These are phyloP conservation scores for Siphamia tubifer DNA, from an alignment of 2,113 vertebrate species.

Conservation along the genomic window DNA sequence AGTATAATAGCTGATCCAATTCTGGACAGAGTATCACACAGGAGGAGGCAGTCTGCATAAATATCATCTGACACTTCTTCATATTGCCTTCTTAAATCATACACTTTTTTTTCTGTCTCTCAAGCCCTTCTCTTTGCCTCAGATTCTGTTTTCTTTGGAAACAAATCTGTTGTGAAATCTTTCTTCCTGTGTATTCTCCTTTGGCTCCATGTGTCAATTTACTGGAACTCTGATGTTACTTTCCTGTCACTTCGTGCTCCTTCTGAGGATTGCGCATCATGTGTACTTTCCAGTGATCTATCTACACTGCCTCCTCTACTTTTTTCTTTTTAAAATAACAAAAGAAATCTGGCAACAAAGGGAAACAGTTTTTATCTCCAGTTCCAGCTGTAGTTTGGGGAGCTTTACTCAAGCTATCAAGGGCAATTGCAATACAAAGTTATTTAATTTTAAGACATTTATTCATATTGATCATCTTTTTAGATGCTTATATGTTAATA, in stretches of 20 bases:
- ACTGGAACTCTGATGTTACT: background rate
- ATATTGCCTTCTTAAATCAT: slow-evolving; percentile 14
- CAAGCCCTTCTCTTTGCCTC: slow-evolving; percentile 12
- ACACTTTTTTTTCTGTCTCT: slow-evolving; percentile 20
- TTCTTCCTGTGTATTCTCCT: slow-evolving; percentile 21
- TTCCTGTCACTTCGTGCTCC: slow-evolving; percentile 8
- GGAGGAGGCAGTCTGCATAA: slow-evolving; percentile 22
- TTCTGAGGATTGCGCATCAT: background rate
- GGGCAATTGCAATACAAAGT: background rate
- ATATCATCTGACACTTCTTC: background rate
- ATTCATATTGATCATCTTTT: no score
- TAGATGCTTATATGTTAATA: no score
- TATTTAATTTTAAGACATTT: background rate
- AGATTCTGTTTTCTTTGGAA: slow-evolving; percentile 19
- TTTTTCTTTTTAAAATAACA: background rate
- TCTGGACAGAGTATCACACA: slow-evolving; percentile 15
- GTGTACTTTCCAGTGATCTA: background rate
- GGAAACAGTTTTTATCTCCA: background rate
- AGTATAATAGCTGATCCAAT: slow-evolving; percentile 46
- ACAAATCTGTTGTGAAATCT: background rate
- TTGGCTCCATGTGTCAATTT: background rate
- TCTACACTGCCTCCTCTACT: background rate
- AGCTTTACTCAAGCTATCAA: background rate
- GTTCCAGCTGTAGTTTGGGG: no score
- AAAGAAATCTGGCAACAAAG: background rate